Conservation (phyloP, 2,113 vertebrate genomes). For the Ginglymostoma cirratum region DNA sequence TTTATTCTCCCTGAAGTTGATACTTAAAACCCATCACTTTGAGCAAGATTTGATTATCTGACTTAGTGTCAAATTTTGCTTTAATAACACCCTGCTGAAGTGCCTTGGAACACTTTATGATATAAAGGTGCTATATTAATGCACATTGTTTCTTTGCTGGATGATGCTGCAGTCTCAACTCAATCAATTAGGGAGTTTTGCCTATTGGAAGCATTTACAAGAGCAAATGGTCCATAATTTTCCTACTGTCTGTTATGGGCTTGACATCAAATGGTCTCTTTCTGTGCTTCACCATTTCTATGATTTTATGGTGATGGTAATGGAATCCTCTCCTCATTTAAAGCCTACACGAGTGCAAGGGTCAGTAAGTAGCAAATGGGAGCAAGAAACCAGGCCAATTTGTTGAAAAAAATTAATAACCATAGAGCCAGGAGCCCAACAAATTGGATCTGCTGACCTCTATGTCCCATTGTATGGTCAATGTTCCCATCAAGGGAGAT, state of each 20-base stretch:
- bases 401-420: neutral
- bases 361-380: neutral
- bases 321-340: neutral
- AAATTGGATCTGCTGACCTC: neutral
- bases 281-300: too few relatives aligned
- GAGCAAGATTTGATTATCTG: too few relatives aligned
- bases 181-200: neutral
- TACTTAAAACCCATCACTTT: too few relatives aligned
- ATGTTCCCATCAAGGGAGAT: neutral
- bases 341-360: neutral
- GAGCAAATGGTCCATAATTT: neutral
- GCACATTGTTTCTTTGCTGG: too few relatives aligned
- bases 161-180: neutral
- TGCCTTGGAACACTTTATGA: too few relatives aligned
- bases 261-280: too few relatives aligned
- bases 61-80: too few relatives aligned
- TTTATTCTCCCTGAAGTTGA: too few relatives aligned
- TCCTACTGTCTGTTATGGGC: neutral
- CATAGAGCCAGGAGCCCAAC: neutral
- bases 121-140: too few relatives aligned
- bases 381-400: neutral
- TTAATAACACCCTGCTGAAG: too few relatives aligned
- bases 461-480: neutral
- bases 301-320: too few relatives aligned
- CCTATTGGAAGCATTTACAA: neutral